Percentiles rank a stretch among this genome's conserved stretches.
These are phyloP conservation scores for Cephus rjabovi DNA, from an alignment of 2,888 invertebrate species.

Conservation along the genomic window DNA sequence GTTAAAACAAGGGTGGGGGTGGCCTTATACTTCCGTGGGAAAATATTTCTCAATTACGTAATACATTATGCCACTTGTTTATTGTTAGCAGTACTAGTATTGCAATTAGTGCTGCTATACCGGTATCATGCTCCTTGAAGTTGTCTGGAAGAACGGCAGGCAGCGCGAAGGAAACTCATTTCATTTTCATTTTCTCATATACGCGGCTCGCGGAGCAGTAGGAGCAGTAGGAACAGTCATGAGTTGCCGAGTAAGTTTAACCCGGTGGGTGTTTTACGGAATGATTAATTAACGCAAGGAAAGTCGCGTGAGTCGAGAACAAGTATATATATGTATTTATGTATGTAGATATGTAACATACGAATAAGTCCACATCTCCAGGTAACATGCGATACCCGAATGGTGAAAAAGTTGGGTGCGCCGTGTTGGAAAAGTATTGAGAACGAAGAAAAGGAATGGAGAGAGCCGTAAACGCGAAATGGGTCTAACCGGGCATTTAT, in stretches of 20 bases:
- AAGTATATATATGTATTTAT: background rate
- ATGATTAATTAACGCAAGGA: background rate
- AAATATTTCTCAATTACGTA: no score
- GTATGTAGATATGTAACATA: background rate
- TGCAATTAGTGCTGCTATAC: no score
- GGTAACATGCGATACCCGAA: background rate
- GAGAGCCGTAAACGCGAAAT: background rate
- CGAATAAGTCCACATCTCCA: background rate
- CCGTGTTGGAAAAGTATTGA: background rate
- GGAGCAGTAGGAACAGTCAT: background rate
- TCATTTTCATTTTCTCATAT: background rate
- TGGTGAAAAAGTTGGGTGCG: background rate
- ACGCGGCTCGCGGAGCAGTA: background rate
- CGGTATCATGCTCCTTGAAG: no score
- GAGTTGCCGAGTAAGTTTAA: background rate
- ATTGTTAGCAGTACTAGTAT: no score
- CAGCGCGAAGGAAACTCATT: background rate
- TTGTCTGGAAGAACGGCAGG: no score
- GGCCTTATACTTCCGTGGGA: no score
- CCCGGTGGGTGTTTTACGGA: background rate
- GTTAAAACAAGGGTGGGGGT: background rate
- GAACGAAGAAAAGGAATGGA: background rate
- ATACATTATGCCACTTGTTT: no score
- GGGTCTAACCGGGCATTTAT: background rate
- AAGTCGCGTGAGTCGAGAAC: background rate